phyloP scores from a whole-genome alignment of 1,140 invertebrate genomes.

The Charaxes varanes region DNA sequence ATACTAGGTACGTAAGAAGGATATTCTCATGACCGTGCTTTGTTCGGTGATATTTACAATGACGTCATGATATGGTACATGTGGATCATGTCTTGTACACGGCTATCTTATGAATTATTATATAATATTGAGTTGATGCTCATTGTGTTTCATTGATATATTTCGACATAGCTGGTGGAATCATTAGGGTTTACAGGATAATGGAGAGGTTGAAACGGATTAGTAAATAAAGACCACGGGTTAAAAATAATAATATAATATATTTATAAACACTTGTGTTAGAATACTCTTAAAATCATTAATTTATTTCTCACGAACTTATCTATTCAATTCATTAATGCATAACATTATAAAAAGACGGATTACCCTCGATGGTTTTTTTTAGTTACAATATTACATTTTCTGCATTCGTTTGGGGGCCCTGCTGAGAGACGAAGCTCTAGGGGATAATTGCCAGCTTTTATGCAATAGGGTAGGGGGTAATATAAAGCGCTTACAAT shows the following conservation, averaged over 20 bases:
- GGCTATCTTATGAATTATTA: not conserved
- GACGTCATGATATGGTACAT: too few relatives aligned
- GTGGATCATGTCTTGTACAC: too few relatives aligned
- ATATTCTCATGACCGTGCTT: conserved; percentile 21
- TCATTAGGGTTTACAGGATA: conserved; percentile 32
- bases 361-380: conserved; percentile 42
- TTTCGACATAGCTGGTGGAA: conserved; percentile 66
- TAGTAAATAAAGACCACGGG: conserved; percentile 60
- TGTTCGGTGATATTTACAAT: conserved; percentile 38
- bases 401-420: conserved; percentile 7
- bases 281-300: conserved; percentile 74
- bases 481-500: conserved; percentile 9
- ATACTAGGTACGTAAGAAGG: conserved; percentile 20
- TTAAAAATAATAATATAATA: conserved; percentile 73
- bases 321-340: conserved; percentile 66
- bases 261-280: conserved; percentile 74
- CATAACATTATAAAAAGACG: conserved; percentile 65
- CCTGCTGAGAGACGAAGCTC: conserved; percentile 2
- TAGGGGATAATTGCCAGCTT: conserved; percentile 27
- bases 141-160: conserved; percentile 6
- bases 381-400: conserved; percentile 18
- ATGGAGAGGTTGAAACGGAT: conserved; percentile 45
- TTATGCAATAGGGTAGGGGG: conserved; percentile 1
- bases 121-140: not conserved
- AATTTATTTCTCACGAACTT: conserved; percentile 71